Percentiles rank a stretch among this genome's conserved stretches.
Conservation (phyloP, 2,113 vertebrate species). For the Aspidoscelis tigris region DNA sequence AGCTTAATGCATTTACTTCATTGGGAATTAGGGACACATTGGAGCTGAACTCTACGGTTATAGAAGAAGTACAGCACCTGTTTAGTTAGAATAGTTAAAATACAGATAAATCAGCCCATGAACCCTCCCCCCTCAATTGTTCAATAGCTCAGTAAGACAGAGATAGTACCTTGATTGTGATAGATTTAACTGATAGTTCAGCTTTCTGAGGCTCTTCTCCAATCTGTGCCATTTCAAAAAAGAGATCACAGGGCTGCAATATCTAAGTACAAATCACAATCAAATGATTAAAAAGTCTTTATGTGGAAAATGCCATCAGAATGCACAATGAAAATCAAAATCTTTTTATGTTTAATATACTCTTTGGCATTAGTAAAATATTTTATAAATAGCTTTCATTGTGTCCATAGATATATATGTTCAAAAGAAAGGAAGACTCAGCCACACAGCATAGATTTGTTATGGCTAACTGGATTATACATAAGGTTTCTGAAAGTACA, state of each 20-base stretch:
- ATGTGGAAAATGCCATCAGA: neutral
- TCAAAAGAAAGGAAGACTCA: neutral
- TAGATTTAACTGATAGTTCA: constrained; percentile 85
- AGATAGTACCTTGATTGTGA: constrained; percentile 86
- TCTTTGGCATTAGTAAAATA: neutral
- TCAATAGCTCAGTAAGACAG: no score
- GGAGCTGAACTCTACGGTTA: no score
- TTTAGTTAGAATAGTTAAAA: no score
- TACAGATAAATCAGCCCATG: no score
- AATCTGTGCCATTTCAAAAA: constrained; percentile 81
- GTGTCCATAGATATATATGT: neutral
- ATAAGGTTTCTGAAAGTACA: neutral
- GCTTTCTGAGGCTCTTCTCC: constrained; percentile 80
- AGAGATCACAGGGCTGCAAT: constrained; percentile 92
- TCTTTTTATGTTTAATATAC: neutral
- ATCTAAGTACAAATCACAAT: constrained; percentile 68
- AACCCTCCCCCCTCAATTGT: no score
- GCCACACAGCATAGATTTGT: neutral
- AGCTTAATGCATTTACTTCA: no score
- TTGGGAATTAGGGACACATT: no score
- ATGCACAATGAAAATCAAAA: neutral
- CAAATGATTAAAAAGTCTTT: neutral
- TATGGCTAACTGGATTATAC: neutral
- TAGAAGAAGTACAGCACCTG: no score
- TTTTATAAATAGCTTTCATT: neutral